Evolutionary conservation across 92 coral and sea anemone species (phyloP), one percentile per base, ranked within the genome.

Genomic region (Epizoanthus fatuus): DNA sequence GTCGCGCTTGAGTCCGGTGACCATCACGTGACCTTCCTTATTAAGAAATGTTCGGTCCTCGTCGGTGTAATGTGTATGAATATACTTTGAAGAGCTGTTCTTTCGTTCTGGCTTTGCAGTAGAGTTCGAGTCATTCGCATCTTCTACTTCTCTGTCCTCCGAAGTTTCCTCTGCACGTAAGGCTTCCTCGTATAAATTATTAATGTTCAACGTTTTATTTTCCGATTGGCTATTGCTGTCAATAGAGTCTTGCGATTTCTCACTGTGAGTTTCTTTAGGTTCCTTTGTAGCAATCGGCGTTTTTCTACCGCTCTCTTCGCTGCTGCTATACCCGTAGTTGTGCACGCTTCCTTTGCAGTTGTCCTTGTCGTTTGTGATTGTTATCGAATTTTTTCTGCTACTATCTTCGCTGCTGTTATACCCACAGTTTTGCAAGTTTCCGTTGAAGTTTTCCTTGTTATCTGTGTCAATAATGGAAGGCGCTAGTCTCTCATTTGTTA

Each of bases 391-490:
- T 77, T 42, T 77, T n/a, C 67, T 35, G 40, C 49, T 14, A 11
- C 40, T 37, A 55, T 57, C 67, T 19, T 75, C 81, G 32, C 81
- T 75, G 47, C 67, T 75, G 17, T 65, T 75, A 17, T 42, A 15
- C 35, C 81, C 63, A 38, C 37, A 56, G 67, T 75, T 75, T 20
- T 44, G 82, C 20, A 56, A 60, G 47, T 60, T 77, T 44, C 47
- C 82, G 47, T 81, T 79, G 19, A 90, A 32, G 69, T 94, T 94
- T 90, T 94, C 98, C 69, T 94, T 94, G 74, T 94, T 90, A n/a
- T 93, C 89, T 42, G 91, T 95, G 75, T 92, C 96, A 15, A 94
- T 94, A 1, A 86, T 74, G 62, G 66, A 81, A 6, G 88, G 69
- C 9, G 91, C 47, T 65, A 86, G 65, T 42, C 47, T 77, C 42